Base-by-base conservation (phyloP, 2,797 vertebrate species). In the Semaprochilodus insignis region DNA sequence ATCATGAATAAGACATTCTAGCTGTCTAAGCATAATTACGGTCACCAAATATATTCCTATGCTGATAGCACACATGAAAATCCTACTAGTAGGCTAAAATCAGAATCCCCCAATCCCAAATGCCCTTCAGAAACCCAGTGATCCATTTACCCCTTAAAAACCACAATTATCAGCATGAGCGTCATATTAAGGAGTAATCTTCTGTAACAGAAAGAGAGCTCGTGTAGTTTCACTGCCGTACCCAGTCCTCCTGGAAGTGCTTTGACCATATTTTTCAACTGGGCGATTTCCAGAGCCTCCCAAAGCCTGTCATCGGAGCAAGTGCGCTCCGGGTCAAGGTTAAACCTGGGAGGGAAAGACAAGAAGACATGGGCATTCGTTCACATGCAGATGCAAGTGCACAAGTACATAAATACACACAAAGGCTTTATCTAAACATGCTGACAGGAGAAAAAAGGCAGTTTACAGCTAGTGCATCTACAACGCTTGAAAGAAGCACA, bases 221-320 rank as follows among this genome's bases (percentile, higher is more conserved):
- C 23, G 4, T 70, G n/a, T 19, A n/a, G n/a, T 17, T 14, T 31
- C 16, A 72, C 21, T 62, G 16, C 14, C 76, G 21, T 95, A 99
- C 98, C 98, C 55, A 99, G 92, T 51, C 98, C 98, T 91, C 98
- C 98, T 0, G 97, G 96, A 78, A 99, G 91, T 0, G 95, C 91
- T 83, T 98, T 99, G 83, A 99, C 98, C 97, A 99, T 96, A 87
- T 99, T 97, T 94, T 99, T 99, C 83, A 99, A 88, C 91, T 99
- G 98, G 81, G 98, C 98, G 67, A 99, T 99, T 93, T 99, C 98
- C 54, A 99, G 90, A 40, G 98, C 98, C 93, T 99, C 98, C 98
- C 98, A 99, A 57, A 99, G 97, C n/a, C 96, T 94, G 67, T 98
- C 97, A 0, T 99, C 98, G 0, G 95, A 96, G 82, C 98, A 99